Evolutionary conservation across 2,113 vertebrate species (phyloP).

Genomic region (Upupa epops): DNA sequence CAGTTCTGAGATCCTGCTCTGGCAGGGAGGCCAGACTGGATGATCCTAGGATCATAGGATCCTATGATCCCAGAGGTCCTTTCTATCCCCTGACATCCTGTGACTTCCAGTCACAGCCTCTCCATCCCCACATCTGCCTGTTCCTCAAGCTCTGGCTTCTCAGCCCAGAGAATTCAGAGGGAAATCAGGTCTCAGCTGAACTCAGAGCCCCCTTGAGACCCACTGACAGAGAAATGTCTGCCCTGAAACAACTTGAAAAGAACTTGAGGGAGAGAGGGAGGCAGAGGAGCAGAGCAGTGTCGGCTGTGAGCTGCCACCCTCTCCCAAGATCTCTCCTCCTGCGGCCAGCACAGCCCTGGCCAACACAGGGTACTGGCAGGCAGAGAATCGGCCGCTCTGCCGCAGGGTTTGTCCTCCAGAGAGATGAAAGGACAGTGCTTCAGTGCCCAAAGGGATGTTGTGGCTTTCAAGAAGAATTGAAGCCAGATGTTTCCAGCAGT

Average conservation of each 20-base stretch:
- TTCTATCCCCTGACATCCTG: too few species aligned
- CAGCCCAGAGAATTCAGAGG: neutral
- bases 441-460: constrained; percentile 41
- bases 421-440: constrained; percentile 55
- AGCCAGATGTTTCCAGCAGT: constrained; percentile 54
- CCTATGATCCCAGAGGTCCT: too few species aligned
- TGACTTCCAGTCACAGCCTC: neutral
- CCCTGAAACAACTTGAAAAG: neutral
- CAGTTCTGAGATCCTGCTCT: too few species aligned
- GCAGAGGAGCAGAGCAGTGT: neutral
- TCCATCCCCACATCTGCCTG: neutral
- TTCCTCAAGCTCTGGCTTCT: neutral
- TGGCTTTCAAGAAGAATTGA: constrained; percentile 44
- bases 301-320: neutral
- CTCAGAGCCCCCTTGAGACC: neutral
- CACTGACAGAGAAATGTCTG: neutral
- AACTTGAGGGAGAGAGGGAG: neutral
- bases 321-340: neutral
- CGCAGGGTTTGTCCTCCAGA: neutral
- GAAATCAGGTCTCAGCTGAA: neutral
- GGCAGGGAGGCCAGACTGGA: too few species aligned
- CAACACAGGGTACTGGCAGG: neutral
- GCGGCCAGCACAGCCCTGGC: neutral
- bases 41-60: too few species aligned
- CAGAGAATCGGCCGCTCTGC: constrained; percentile 36